Conservation (phyloP, 1,140 invertebrate species). For the Lucilia sericata region DNA sequence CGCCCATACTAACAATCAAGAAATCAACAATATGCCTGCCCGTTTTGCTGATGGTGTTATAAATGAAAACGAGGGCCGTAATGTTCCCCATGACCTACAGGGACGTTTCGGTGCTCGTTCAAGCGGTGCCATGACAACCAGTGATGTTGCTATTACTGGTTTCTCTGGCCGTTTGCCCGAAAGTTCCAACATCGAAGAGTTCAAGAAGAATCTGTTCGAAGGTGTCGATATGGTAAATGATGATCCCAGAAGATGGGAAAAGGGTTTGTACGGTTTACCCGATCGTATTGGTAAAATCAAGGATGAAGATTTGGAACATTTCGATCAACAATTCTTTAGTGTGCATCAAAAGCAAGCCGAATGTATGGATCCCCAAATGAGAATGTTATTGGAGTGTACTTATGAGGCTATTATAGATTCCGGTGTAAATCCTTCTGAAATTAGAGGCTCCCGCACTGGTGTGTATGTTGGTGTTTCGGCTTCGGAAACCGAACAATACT, state of each 20-base stretch:
- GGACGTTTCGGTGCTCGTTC: slow-evolving; percentile 53
- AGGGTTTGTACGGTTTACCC: slow-evolving; percentile 84
- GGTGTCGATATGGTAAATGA: slow-evolving; percentile 91
- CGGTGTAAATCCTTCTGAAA: slow-evolving; percentile 83
- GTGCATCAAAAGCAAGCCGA: slow-evolving; percentile 94
- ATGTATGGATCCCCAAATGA: slow-evolving; percentile 94
- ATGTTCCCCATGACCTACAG: slow-evolving; percentile 60
- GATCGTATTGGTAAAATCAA: slow-evolving; percentile 90
- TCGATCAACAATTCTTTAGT: slow-evolving; percentile 94
- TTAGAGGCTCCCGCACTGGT: slow-evolving; percentile 88
- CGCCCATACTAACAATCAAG: neutral
- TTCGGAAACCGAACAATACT: slow-evolving; percentile 88
- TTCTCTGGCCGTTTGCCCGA: slow-evolving; percentile 92
- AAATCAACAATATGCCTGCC: slow-evolving; percentile 61
- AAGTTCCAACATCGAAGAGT: slow-evolving; percentile 88
- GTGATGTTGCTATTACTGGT: slow-evolving; percentile 90
- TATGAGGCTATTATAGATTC: slow-evolving; percentile 96
- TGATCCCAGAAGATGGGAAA: slow-evolving; percentile 84
- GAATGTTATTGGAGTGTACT: slow-evolving; percentile 91
- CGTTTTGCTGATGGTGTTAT: slow-evolving; percentile 66
- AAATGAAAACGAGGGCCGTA: slow-evolving; percentile 55
- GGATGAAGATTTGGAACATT: slow-evolving; percentile 86
- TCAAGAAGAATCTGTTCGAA: slow-evolving; percentile 86
- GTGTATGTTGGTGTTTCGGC: slow-evolving; percentile 91
- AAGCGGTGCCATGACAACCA: slow-evolving; percentile 45